Percentiles rank a stretch among this genome's conserved stretches.
Conservation (phyloP, 2,888 invertebrate species). For the Shargacucullia verbasci region DNA sequence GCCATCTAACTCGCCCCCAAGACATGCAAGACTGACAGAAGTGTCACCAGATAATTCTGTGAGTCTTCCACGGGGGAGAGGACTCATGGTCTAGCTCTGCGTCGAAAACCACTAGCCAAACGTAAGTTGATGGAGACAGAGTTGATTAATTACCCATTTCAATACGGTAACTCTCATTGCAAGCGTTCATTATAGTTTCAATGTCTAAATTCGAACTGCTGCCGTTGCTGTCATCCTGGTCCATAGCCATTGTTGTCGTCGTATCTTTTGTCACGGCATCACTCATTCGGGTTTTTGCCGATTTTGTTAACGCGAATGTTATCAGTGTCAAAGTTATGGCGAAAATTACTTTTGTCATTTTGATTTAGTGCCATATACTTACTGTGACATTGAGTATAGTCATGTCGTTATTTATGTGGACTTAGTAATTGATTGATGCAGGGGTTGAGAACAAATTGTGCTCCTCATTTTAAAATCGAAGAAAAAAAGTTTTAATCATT, state of each 20-base stretch:
- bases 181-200: conserved; percentile 75
- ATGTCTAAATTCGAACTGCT: conserved; percentile 68
- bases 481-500: no score
- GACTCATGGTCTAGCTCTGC: no score
- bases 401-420: conserved; percentile 32
- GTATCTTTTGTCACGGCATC: conserved; percentile 16
- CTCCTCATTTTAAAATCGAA: background rate
- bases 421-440: conserved; percentile 32
- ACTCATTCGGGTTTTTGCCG: conserved; percentile 26
- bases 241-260: conserved; percentile 6
- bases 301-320: conserved; percentile 34
- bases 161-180: conserved; percentile 87
- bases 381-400: conserved; percentile 25
- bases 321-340: conserved; percentile 18
- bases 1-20: no score
- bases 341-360: conserved; percentile 42
- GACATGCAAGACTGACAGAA: no score
- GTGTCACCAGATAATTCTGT: no score
- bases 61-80: no score
- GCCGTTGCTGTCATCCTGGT: conserved; percentile 40
- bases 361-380: conserved; percentile 2
- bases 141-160: conserved; percentile 78
- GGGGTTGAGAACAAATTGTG: conserved; percentile 26
- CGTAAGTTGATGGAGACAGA: no score
- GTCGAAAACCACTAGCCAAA: no score